Evolutionary conservation across 2,797 vertebrate genomes (phyloP), one percentile per base, ranked within the genome.

Genomic region (Cynodonichthys magdalenae): DNA sequence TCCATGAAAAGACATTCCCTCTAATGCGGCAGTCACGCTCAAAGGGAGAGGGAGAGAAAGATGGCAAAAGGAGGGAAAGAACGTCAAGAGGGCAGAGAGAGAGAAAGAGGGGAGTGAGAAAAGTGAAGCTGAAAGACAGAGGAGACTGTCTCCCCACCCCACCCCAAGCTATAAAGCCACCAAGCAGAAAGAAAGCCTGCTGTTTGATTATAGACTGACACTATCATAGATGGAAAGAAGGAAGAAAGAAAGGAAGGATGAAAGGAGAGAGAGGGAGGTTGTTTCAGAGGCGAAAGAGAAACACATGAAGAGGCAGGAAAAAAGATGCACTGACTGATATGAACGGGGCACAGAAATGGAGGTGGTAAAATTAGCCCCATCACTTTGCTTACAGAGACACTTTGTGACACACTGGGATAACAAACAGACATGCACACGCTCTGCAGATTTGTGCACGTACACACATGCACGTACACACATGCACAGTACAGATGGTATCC

Each of bases 1-100:
- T 94, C 93, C 93, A 91, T 92, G 93, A 94, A 96, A 95, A 95
- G 92, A 93, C 90, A 94, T 93, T 95, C 95, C 92, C 92, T 94
- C 87, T 94, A 92, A 93, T 92, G 94, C 91, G 86, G 91, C 79
- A 90, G 94, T 93, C 93, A 93, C 89, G 87, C 92, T 83, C 49
- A 56, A 88, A 90, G 86, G 90, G 84, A 84, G 74, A 78, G 73
- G 56, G 69, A 81, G 69, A 70, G 77, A 85, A 60, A 59, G 77
- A 86, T 75, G 74, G 78, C 70, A 76, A 67, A 78, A 39, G 67
- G 69, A 82, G 67, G 69, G 52, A 66, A 47, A 72, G 71, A 71
- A 59, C 74, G 66, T 70, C 10, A 64, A 70, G 70, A 53, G 67
- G 66, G 77, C 31, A 64, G 77, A 62, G 79, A 79, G 50, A 74